Conservation (phyloP, 2,113 vertebrate species). For the Callospermophilus lateralis region DNA sequence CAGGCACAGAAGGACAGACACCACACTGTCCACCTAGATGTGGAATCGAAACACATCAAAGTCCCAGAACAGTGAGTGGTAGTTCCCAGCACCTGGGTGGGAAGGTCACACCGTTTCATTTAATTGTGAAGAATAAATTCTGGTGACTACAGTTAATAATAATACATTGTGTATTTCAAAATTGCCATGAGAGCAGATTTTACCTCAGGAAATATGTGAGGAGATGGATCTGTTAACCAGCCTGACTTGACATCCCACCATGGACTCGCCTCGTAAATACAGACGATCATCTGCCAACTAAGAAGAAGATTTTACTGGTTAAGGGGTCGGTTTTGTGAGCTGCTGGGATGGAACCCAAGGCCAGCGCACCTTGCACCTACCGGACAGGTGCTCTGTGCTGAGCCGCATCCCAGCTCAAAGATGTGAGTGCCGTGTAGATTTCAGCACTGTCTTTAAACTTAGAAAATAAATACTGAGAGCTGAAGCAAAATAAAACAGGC, state of each 20-base stretch:
- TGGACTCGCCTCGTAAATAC: not conserved
- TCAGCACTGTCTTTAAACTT: not conserved
- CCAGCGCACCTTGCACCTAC: not conserved
- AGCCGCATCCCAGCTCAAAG: too few relatives aligned
- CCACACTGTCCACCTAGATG: not conserved
- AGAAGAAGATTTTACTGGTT: not conserved
- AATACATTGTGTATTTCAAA: not conserved
- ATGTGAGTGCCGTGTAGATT: not conserved
- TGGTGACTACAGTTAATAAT: not conserved
- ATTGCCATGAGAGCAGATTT: not conserved
- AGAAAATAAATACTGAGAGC: not conserved
- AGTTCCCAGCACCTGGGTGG: fast-evolving
- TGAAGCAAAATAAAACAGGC: not conserved
- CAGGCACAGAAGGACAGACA: too few relatives aligned
- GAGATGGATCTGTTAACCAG: not conserved
- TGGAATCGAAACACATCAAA: not conserved
- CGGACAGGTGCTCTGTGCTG: too few relatives aligned
- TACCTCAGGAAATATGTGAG: not conserved
- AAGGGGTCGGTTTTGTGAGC: not conserved
- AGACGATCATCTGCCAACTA: not conserved
- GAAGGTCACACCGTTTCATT: not conserved
- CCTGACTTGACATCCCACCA: not conserved
- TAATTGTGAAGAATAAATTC: too few relatives aligned
- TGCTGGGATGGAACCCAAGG: not conserved
- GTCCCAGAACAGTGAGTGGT: too few relatives aligned